These are phyloP conservation scores for Rhinoraja longicauda DNA, from an alignment of 2,797 vertebrate species.

Conservation along the genomic window DNA sequence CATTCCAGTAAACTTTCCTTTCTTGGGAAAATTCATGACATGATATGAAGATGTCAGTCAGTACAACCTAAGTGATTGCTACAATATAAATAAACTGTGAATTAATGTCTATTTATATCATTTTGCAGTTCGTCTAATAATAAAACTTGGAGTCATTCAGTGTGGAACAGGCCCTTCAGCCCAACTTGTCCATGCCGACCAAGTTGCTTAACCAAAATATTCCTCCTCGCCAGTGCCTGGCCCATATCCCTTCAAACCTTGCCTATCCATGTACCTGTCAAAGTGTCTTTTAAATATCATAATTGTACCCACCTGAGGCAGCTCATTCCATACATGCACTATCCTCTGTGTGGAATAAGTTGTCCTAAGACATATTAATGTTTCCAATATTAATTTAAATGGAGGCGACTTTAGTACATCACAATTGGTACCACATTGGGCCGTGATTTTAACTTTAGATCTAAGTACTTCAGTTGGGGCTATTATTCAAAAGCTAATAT, in stretches of 20 bases:
- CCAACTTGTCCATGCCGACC: no score
- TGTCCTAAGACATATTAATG: neutral
- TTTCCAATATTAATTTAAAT: neutral
- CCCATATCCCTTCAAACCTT: no score
- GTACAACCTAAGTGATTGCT: neutral
- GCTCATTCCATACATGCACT: no score
- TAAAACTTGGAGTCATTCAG: neutral
- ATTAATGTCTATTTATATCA: neutral
- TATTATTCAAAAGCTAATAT: neutral
- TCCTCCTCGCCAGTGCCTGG: no score
- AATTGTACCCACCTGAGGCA: no score
- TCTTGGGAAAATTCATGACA: neutral
- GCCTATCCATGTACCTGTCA: no score
- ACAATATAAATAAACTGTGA: neutral
- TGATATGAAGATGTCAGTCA: neutral
- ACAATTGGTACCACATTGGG: neutral
- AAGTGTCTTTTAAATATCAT: no score
- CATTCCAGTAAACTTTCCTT: neutral
- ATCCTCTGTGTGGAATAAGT: no score
- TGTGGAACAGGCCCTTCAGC: no score
- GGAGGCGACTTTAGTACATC: neutral
- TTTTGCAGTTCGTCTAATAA: neutral
- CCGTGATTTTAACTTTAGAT: neutral
- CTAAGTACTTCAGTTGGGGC: neutral
- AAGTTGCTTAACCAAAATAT: no score